phyloP scores from a whole-genome alignment of 1,140 invertebrate genomes.

The Drosophila subobscura region DNA sequence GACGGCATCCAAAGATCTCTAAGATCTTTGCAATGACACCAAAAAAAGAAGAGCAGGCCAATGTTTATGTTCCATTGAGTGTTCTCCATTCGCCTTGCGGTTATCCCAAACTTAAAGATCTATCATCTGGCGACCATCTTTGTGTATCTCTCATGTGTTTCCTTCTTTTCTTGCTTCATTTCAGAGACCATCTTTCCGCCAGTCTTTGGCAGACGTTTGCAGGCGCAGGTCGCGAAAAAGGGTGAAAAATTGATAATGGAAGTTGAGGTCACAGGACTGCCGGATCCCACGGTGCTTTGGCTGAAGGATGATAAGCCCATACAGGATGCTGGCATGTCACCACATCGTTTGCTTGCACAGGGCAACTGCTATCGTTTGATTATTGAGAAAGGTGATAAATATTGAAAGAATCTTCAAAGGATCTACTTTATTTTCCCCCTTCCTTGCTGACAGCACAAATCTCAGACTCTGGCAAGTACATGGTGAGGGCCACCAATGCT shows the following conservation, averaged over 20 bases:
- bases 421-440: neutral
- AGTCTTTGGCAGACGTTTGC: conserved; percentile 90
- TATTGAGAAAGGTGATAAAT: conserved; percentile 87
- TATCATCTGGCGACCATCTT: conserved; percentile 6
- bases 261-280: conserved; percentile 91
- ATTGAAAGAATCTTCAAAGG: neutral
- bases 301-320: conserved; percentile 88
- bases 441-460: conserved; percentile 81
- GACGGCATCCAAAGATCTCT: conserved; percentile 21
- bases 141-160: too few relatives aligned
- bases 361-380: conserved; percentile 88
- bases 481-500: conserved; percentile 88
- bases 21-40: conserved; percentile 71
- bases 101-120: conserved; percentile 11
- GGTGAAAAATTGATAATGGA: conserved; percentile 90
- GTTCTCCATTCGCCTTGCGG: conserved; percentile 18
- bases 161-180: conserved; percentile 12
- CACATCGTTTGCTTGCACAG: conserved; percentile 85
- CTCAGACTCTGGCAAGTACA: conserved; percentile 89
- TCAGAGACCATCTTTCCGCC: conserved; percentile 91
- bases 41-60: conserved; percentile 32
- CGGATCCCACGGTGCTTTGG: conserved; percentile 90
- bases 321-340: conserved; percentile 82
- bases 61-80: conserved; percentile 48
- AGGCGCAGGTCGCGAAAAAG: conserved; percentile 89